phyloP scores from a whole-genome alignment of 2,113 vertebrate genomes.

The Pseudopodoces humilis region DNA sequence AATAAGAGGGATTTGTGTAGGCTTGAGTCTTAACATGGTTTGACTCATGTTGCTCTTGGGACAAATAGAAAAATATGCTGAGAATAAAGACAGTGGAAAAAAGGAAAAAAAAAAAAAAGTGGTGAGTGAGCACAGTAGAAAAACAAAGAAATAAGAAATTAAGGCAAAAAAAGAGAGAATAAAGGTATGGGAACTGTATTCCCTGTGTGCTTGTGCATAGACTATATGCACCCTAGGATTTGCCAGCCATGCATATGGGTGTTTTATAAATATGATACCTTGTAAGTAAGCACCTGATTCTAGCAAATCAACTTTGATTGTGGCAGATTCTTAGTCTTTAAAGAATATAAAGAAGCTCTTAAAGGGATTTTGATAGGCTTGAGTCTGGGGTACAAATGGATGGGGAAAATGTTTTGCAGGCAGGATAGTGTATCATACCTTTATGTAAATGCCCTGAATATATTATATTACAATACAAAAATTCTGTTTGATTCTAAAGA shows the following conservation, averaged over 20 bases:
- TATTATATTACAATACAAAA: not conserved
- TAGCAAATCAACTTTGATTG: not conserved
- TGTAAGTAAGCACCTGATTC: not conserved
- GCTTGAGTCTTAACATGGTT: not conserved
- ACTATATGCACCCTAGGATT: not conserved
- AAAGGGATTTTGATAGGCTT: not conserved
- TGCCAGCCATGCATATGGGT: not conserved
- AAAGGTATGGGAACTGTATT: not conserved
- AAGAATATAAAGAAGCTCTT: not conserved
- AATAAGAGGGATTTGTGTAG: not conserved
- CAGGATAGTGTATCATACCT: not conserved
- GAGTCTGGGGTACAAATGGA: not conserved
- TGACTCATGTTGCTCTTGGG: not conserved
- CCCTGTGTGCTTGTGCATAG: not conserved
- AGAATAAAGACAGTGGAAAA: not conserved
- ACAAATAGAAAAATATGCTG: not conserved
- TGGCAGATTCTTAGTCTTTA: not conserved
- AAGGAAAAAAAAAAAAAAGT: not conserved
- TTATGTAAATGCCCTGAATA: not conserved
- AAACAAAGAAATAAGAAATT: not conserved
- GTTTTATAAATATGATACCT: not conserved
- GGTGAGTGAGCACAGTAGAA: not conserved
- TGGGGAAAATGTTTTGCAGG: not conserved
- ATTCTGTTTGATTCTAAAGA: not conserved
- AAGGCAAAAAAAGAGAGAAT: not conserved